Percentiles rank a stretch among this genome's conserved stretches.
Evolutionary conservation across 2,113 vertebrate genomes (phyloP).

Genomic region (Tachysurus fulvidraco): DNA sequence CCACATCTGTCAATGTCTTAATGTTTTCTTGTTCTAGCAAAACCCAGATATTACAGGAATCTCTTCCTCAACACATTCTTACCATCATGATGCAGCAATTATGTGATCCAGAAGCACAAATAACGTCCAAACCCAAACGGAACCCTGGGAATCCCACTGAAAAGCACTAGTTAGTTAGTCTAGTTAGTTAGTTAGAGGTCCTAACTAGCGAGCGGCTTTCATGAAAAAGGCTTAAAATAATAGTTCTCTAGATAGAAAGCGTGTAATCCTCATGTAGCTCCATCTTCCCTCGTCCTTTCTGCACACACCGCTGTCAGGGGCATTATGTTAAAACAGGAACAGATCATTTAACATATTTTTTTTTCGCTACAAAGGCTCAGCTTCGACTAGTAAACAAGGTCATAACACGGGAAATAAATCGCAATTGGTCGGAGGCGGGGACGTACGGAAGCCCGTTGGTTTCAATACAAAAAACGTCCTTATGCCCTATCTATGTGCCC

Average conservation of each 20-base stretch:
- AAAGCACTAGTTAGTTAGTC: not conserved
- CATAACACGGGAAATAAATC: conserved; percentile 68
- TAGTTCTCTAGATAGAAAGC: not conserved
- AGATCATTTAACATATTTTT: not conserved
- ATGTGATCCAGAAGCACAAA: not conserved
- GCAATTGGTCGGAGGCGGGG: conserved; percentile 32
- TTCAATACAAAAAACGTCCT: not conserved
- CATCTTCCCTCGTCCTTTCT: not conserved
- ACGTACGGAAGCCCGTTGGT: conserved; percentile 64
- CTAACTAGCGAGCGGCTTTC: not conserved
- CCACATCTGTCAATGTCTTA: no score
- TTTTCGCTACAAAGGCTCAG: not conserved
- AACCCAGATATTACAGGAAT: not conserved
- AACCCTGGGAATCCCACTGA: not conserved
- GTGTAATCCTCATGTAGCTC: not conserved
- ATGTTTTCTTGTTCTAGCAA: not conserved
- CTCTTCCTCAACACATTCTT: not conserved
- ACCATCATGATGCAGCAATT: conserved; percentile 17
- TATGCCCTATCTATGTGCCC: not conserved
- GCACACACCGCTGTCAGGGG: not conserved
- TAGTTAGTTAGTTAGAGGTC: not conserved
- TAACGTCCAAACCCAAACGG: not conserved
- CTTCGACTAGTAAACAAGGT: conserved; percentile 63
- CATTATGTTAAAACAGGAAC: not conserved
- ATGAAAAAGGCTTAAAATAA: not conserved